Base-by-base conservation (phyloP, 1,140 invertebrate species). In the Neomicropteryx cornuta region DNA sequence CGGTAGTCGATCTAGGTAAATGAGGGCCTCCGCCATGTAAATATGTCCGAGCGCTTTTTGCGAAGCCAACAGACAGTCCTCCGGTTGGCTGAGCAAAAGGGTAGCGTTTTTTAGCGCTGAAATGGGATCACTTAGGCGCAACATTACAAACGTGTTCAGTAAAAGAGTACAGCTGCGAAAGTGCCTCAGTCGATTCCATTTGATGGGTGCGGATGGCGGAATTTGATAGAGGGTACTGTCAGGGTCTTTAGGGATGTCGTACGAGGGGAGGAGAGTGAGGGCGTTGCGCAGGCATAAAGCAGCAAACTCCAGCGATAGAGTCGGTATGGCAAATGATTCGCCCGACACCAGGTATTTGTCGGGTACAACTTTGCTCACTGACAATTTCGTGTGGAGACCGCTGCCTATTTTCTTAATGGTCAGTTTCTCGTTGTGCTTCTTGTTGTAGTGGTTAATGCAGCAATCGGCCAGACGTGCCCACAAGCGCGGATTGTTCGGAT, bases 391-490 rank as follows among this genome's bases (percentile, higher is more conserved):
- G 38, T 69, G 64, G 11, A 58, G 44, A 6, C 63, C 62, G n/a
- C 43, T 29, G 20, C 43, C 39, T 2, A 45, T 36, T 33, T 46
- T 43, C 13, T 8, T 13, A 0, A 36, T 10, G 6, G 43, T 32
- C 1, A 46, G 29, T 1, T 36, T 38, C 6, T 48, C 43, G 18
- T 41, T 28, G 1, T 33, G 28, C 20, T 41, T 38, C 4, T 5
- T 24, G 19, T 39, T 41, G 24, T 38, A 42, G 35, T 45, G n/a
- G 34, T 60, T 66, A 2, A 67, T 58, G 58, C 88, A 94, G 55
- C 91, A 94, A 63, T 97, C 94, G 1, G 93, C 89, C 48, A 97
- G 70, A 45, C 92, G 72, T 20, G 95, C 60, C 93, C 93, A 97
- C 3, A 97, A 70, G 33, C 87, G 70, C 1, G 90, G 83, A 66